Percentiles rank a stretch among this genome's conserved stretches.
Conservation (phyloP, 2,888 invertebrate genomes). For the Magallana nippona region DNA sequence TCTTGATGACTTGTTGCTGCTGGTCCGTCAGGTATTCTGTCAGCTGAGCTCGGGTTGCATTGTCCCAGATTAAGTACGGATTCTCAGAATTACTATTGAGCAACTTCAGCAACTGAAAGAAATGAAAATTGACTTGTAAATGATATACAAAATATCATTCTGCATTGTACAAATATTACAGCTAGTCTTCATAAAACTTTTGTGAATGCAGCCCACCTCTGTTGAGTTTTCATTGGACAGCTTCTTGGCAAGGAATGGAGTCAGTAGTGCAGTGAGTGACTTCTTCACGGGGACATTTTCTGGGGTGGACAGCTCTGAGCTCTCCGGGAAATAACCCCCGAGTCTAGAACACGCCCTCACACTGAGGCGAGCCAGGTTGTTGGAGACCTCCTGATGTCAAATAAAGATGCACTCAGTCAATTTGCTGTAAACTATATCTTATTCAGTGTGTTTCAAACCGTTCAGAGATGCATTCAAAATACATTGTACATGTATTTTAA, state of each 20-base stretch:
- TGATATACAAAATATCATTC: too few relatives aligned
- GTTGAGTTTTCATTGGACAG: constrained; percentile 87
- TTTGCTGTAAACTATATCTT: too few relatives aligned
- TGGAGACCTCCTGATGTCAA: constrained; percentile 88
- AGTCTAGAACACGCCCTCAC: constrained; percentile 91
- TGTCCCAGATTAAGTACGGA: constrained; percentile 99
- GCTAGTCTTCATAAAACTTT: not conserved
- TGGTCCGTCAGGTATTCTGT: constrained; percentile 91
- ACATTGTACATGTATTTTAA: too few relatives aligned
- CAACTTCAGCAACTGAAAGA: constrained; percentile 88
- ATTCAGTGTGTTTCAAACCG: too few relatives aligned
- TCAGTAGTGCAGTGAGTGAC: constrained; percentile 87
- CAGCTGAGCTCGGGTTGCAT: constrained; percentile 95
- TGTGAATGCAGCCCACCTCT: constrained; percentile 83
- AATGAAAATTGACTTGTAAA: too few relatives aligned
- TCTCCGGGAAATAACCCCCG: constrained; percentile 82
- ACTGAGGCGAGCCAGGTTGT: constrained; percentile 93
- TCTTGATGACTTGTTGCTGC: constrained; percentile 81
- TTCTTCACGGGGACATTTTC: constrained; percentile 85
- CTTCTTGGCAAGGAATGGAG: constrained; percentile 91
- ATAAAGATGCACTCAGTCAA: too few relatives aligned
- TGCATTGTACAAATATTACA: not conserved
- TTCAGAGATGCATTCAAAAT: too few relatives aligned
- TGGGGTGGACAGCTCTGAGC: constrained; percentile 82
- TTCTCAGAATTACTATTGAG: constrained; percentile 97